Evolutionary conservation across 2,113 vertebrate genomes (phyloP).

Genomic region (Corvus hawaiiensis): DNA sequence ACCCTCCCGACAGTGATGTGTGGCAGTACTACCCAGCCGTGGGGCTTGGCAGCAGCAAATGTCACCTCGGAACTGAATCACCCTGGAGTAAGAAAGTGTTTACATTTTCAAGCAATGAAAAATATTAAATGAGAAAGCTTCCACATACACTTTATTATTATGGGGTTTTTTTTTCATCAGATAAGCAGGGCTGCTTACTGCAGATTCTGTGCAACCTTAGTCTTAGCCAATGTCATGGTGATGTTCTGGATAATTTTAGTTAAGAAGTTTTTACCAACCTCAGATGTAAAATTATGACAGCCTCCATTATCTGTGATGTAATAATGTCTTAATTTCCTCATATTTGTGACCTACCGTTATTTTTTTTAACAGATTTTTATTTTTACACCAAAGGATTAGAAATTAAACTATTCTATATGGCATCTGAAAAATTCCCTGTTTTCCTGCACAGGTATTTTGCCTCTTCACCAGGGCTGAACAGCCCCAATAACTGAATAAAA

Average conservation of each 20-base stretch:
- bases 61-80: neutral
- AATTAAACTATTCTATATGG: neutral
- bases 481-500: neutral
- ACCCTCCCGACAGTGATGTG: fast-evolving
- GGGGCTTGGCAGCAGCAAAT: neutral
- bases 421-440: neutral
- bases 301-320: neutral
- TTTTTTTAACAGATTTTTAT: neutral
- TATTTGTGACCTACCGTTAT: neutral
- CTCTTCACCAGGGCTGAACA: neutral
- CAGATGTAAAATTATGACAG: neutral
- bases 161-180: neutral
- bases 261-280: neutral
- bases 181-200: neutral
- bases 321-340: neutral
- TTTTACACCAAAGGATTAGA: neutral
- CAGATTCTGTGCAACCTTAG: neutral
- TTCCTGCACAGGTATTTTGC: neutral
- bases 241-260: neutral
- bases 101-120: neutral
- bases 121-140: neutral
- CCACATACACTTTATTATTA: neutral
- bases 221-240: fast-evolving
- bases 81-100: neutral
- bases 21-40: neutral